Evolutionary conservation across 2,113 vertebrate species (phyloP).

Genomic region (Trogon surrucura): DNA sequence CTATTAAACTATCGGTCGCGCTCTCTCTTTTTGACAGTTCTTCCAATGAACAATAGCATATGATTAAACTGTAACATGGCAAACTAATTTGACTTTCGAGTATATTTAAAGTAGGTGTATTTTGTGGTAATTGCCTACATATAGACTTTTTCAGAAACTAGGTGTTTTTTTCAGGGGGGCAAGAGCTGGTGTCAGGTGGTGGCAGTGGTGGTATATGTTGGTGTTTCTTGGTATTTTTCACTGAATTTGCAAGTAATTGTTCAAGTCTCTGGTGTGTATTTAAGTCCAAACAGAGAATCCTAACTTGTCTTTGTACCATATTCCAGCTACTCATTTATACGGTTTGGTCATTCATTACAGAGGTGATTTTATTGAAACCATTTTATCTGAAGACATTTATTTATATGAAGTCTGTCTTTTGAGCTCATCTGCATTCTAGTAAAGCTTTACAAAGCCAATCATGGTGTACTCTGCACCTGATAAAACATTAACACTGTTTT

Average conservation of each 20-base stretch:
- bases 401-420: neutral
- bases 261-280: neutral
- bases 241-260: neutral
- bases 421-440: neutral
- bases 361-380: neutral
- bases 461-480: neutral
- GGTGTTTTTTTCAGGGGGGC: rapidly evolving
- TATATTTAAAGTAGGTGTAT: neutral
- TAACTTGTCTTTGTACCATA: neutral
- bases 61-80: neutral
- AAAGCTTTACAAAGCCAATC: neutral
- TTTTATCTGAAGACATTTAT: neutral
- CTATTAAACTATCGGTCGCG: neutral
- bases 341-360: neutral
- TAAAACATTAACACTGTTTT: neutral
- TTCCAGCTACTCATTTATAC: neutral
- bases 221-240: neutral
- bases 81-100: neutral
- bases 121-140: neutral
- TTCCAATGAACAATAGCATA: neutral
- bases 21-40: neutral
- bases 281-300: neutral
- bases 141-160: neutral
- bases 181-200: neutral
- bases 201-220: neutral